Conservation (phyloP, 2,113 vertebrate species). For the Penelope pileata region DNA sequence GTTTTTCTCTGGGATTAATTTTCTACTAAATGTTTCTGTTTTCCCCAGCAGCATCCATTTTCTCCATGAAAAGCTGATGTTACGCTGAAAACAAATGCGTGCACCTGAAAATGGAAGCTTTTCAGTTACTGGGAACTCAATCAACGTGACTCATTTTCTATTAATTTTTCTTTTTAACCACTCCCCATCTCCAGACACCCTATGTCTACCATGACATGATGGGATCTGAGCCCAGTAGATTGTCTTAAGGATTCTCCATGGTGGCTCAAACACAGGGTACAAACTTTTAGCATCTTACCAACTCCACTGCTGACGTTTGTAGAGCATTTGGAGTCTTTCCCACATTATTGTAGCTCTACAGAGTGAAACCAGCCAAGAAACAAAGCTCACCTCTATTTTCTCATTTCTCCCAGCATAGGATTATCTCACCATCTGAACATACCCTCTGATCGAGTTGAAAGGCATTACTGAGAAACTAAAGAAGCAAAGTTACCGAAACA, state of each 20-base stretch:
- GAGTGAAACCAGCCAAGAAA: not conserved
- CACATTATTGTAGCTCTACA: not conserved
- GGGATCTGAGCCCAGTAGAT: not conserved
- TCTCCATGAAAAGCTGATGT: not conserved
- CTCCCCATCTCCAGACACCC: not conserved
- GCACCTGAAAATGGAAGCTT: not conserved
- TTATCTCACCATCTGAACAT: rapidly evolving
- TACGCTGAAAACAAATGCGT: not conserved
- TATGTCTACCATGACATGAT: rapidly evolving
- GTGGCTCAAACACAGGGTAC: not conserved
- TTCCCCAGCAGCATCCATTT: not conserved
- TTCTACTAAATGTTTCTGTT: not conserved
- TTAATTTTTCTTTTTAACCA: not conserved
- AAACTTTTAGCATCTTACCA: not conserved
- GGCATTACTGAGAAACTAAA: not conserved
- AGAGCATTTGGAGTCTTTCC: not conserved
- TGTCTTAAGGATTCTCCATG: not conserved
- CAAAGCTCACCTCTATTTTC: not conserved
- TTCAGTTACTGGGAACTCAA: not conserved
- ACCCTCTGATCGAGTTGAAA: not conserved
- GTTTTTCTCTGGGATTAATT: not conserved
- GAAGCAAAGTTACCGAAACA: not conserved
- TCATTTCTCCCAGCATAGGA: not conserved
- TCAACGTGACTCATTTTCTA: rapidly evolving
- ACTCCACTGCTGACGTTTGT: too few species aligned